A percentile compares a stretch with the other conserved stretches of the same genome.
These are phyloP conservation scores for Neolamprologus sp. DNA, from an alignment of 2,113 vertebrate species.

Conservation along the genomic window DNA sequence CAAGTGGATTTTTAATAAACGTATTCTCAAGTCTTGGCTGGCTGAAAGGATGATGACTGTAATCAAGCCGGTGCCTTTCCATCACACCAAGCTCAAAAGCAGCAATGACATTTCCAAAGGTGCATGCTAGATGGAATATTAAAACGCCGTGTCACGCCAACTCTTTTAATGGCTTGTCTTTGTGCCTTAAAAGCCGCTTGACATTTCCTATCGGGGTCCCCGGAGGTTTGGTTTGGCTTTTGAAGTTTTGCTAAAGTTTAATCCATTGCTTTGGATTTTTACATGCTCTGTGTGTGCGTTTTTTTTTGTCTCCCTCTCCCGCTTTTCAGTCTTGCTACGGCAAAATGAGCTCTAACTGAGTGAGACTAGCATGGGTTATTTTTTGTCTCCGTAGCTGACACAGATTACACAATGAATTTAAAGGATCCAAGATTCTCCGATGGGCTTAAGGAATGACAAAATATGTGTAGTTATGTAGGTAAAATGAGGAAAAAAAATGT, in stretches of 20 bases:
- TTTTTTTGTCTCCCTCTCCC: neutral
- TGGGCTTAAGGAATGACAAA: neutral
- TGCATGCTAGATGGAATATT: conserved; percentile 46
- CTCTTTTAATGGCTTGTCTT: conserved; percentile 56
- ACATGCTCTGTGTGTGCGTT: neutral
- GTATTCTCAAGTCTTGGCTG: neutral
- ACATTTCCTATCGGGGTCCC: conserved; percentile 41
- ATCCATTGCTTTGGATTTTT: neutral
- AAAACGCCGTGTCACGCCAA: conserved; percentile 48
- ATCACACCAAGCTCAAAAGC: conserved; percentile 27
- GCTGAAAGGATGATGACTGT: conserved; percentile 51
- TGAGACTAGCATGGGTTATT: neutral
- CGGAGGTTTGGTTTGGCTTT: conserved; percentile 8
- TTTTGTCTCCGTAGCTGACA: neutral
- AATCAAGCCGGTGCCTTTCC: conserved; percentile 43
- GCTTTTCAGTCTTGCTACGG: neutral
- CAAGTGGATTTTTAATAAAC: neutral
- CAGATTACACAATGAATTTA: neutral
- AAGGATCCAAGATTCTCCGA: neutral
- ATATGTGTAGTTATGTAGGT: neutral
- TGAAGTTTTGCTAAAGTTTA: conserved; percentile 26
- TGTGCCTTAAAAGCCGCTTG: conserved; percentile 50
- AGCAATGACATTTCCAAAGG: conserved; percentile 56
- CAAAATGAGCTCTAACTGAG: neutral
- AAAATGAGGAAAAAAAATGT: neutral